Base-by-base conservation (phyloP, 2,888 invertebrate species). In the Halocaridina rubra region DNA sequence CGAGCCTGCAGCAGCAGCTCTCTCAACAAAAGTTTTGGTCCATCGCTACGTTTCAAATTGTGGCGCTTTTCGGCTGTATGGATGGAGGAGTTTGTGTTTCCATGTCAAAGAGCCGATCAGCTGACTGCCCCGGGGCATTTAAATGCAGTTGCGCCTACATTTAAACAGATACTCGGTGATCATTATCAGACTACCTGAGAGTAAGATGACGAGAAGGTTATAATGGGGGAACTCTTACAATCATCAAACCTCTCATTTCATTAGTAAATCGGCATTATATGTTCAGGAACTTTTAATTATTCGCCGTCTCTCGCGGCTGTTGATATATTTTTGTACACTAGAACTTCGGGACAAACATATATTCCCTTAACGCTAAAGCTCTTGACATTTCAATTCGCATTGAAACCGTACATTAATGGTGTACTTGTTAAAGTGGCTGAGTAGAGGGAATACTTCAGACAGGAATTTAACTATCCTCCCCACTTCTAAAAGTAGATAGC, bases 121-220 rank as follows among this genome's bases (percentile, higher is more conserved):
- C 82, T 82, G 82, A 82, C 82, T 69, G 71, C 82, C 77, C 72
- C n/a, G 82, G 82, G 82, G 82, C 72, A 59, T 82, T 82, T 82
- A 82, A 82, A 82, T 82, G 82, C 82, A 77, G 71, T 77, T 69
- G 82, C 82, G 82, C 77, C 27, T 67, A 82, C 53, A 82, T 82
- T 78, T 78, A 72, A 82, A 82, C 69, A 71, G 74, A 80, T 80
- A 80, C 80, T 80, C 61, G 61, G 8, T 39, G 72, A 80, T 74
- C 80, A 80, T 61, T 61, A 22, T 59, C 27, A 33, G 33, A 29
- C 80, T 59, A 59, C 72, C 72, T 72, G 59, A 72, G 72, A 22
- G 29, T 67, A 79, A 79, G 78, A 39, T 67, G 67, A 53, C 16
- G 1, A n/a, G 3, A 13, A 19, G 19, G 3, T 53, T n/a, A 53